Base-by-base conservation (phyloP, 2,888 invertebrate species). In the Cremastinae sp. region DNA sequence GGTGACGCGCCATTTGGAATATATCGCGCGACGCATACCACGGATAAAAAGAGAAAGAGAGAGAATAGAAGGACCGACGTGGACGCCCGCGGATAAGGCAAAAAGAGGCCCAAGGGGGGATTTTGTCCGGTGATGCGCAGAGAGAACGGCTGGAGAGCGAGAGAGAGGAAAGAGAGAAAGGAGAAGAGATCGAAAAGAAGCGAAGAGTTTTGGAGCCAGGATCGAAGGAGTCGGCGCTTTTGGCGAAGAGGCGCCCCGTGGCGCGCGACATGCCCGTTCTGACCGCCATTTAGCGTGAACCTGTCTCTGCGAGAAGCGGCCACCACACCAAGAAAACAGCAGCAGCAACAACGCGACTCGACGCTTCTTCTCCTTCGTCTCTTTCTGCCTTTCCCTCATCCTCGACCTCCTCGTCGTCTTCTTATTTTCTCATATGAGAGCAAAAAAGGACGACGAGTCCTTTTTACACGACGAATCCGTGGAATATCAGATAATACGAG, bases 281-380 rank as follows among this genome's bases (percentile, higher is more conserved):
- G 86, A 86, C 85, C 87, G 86, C 86, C 86, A 87, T 88, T 88
- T 88, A 88, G 87, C 85, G 87, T 88, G 88, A 87, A 88, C 86
- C 86, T 87, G 88, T 87, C 86, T 71, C 70, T 66, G 66, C 56
- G 71, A 78, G 72, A 18, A 76, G 69, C 62, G 75, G 72, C 61
- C 69, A 75, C 78, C 76, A 73, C 78, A 66, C 51, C 58, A 41
- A 39, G 45, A 43, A 47, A 22, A 51, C 71, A 58, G 76, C 73
- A 69, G 64, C 72, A 73, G 69, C 76, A 70, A 76, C 76, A 73
- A 59, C 73, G 64, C 65, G 45, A 64, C 64, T 62, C 76, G 69
- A 76, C 76, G 76, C 73, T 76, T 73, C 76, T 76, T 70, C 53
- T 69, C 55, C 28, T 49, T 20, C 58, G 39, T 41, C 51, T 35